Evolutionary conservation across 1,140 invertebrate species (phyloP), one percentile per base, ranked within the genome.

Genomic region (Cyclina sinensis): DNA sequence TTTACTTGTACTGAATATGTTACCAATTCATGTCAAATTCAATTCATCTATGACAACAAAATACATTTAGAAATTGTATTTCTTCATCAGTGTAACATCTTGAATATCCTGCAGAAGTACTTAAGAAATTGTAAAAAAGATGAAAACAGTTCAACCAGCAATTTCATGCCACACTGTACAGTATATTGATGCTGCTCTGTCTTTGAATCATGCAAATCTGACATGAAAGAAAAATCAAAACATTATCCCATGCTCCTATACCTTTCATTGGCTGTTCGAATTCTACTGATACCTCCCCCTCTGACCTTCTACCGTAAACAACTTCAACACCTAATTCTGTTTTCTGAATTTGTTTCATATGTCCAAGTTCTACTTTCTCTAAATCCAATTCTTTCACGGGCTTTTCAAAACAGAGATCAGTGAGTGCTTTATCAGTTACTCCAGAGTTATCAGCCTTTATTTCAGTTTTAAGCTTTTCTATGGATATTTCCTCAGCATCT

Each of bases 401-500:
- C 57, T 39, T 46, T 21, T 89, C 35, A 14, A 43, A 32, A 43
- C 54, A 39, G 37, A 57, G 43, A 48, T 73, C 78, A 81, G 51
- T 16, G 32, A 51, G 37, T 2, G 24, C n/a, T 5, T 39, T 39
- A 14, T 73, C 43, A 0, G 21, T 18, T 35, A 81, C 43, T 65
- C 46, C 73, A 59, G 54, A 11, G 5, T 9, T 30, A 59, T 81
- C 79, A 74, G 32, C 73, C 37, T 51, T n/a, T 37, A 68, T 12
- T 37, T 70, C 57, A 39, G 35, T 0, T 21, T 81, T 51, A 81
- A 54, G 18, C n/a, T 80, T 54, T 65, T 85, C 86, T 70, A 0
- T n/a, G 68, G 54, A 14, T 54, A 90, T 70, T 73, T 84, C 88
- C 39, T 43, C 43, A 39, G 43, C 27, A 14, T 88, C 86, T 82